Evolutionary conservation across 2,797 vertebrate genomes (phyloP), one percentile per base, ranked within the genome.

Genomic region (Salarias fasciatus): DNA sequence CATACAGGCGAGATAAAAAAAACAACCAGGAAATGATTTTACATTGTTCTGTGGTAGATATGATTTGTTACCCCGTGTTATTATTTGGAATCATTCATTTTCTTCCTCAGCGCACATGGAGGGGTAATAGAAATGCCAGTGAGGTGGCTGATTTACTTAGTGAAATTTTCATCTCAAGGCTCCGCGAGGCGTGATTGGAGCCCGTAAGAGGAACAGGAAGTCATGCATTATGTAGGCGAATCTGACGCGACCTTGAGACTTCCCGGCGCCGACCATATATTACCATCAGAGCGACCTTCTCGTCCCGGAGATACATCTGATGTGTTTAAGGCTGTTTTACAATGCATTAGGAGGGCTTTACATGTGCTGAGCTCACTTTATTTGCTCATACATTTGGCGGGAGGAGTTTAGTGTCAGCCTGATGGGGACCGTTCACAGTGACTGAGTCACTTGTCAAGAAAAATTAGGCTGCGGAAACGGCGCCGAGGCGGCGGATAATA

Each of bases 141-240:
- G 92, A 94, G 94, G 93, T 94, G 93, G 93, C 94, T 97, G 96
- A 98, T 98, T 98, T 97, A 98, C 96, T 98, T 96, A 94, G 95
- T 95, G 95, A 97, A 97, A 97, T 95, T 94, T 96, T 97, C 94
- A 94, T 96, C 95, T 95, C 96, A 97, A 97, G 96, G 95, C 94
- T 96, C 91, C 91, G 93, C 92, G 85, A 93, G 93, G 71, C 75
- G 93, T 96, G 96, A 97, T 96, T 97, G 94, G 94, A 94, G 92
- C 92, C 18, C 91, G 92, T 88, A 89, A 45, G 84, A 95, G 93
- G 92, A 94, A 93, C 91, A 83, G 94, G 88, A 86, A 94, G 95
- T 95, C 95, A 96, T 96, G 94, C 94, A 96, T 98, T 96, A 96
- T 96, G 95, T 95, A 96, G 94, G 93, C 88, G 91, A 93, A 93